Conservation (phyloP, 2,888 invertebrate species). For the Poecilobothrus nobilitatus region DNA sequence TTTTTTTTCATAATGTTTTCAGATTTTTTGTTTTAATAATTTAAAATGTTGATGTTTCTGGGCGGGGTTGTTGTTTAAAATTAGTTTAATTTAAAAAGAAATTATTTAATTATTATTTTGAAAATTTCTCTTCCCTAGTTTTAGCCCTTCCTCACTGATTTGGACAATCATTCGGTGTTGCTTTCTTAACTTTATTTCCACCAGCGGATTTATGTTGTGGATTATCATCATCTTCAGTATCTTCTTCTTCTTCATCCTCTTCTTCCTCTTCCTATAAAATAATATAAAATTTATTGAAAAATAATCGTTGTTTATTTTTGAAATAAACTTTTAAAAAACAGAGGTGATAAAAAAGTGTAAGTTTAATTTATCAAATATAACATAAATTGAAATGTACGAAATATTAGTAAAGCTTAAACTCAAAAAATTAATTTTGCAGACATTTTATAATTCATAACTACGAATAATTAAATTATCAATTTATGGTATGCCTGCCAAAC, state of each 20-base stretch:
- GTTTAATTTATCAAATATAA: not conserved
- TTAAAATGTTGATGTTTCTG: not conserved
- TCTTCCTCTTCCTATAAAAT: slow-evolving; percentile 44
- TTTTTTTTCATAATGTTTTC: not conserved
- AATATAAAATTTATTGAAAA: not conserved
- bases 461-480: not conserved
- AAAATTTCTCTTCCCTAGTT: slow-evolving; percentile 3
- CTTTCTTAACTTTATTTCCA: slow-evolving; percentile 32
- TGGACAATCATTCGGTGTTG: slow-evolving; percentile 57
- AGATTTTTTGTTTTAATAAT: not conserved
- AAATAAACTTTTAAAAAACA: too few species aligned
- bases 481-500: too few species aligned
- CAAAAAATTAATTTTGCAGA: not conserved
- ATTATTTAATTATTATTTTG: slow-evolving; percentile 7
- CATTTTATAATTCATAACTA: not conserved
- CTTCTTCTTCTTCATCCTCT: slow-evolving; percentile 54
- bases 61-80: slow-evolving; percentile 1
- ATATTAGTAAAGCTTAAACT: not conserved
- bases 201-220: slow-evolving; percentile 14
- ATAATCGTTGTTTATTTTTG: too few species aligned
- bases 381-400: not conserved
- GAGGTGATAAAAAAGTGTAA: not conserved
- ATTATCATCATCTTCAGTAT: slow-evolving; percentile 29
- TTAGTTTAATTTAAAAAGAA: not conserved
- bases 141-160: slow-evolving; percentile 48